phyloP scores from a whole-genome alignment of 2,888 invertebrate genomes.

The Drosophila demipolita region DNA sequence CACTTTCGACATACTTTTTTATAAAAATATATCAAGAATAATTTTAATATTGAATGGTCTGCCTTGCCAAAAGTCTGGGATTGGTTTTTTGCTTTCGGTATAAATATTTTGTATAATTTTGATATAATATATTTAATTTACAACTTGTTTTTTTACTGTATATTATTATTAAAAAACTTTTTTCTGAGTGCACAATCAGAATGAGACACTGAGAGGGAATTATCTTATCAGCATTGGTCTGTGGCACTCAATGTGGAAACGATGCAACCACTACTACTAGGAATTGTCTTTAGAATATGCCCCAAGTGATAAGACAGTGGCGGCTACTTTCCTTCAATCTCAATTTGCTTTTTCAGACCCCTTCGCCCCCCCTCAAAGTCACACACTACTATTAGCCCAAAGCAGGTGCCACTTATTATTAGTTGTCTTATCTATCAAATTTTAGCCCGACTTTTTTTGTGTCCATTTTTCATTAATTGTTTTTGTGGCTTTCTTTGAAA shows the following conservation, averaged over 20 bases:
- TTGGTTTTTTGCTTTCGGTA: neutral
- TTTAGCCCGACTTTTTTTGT: slow-evolving; percentile 12
- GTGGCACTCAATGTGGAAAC: slow-evolving; percentile 45
- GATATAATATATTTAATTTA: neutral
- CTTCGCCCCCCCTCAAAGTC: slow-evolving; percentile 27
- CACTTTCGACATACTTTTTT: neutral
- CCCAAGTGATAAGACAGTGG: slow-evolving; percentile 51
- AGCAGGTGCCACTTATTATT: slow-evolving; percentile 17
- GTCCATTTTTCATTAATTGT: slow-evolving; percentile 48
- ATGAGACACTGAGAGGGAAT: slow-evolving; percentile 26
- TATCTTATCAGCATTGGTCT: slow-evolving; percentile 71
- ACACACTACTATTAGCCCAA: slow-evolving; percentile 27
- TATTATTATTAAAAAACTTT: neutral
- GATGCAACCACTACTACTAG: slow-evolving; percentile 38
- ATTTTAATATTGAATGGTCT: neutral
- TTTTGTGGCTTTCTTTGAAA: slow-evolving; percentile 25
- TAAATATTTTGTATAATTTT: neutral
- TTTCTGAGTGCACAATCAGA: neutral
- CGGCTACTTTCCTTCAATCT: slow-evolving; percentile 61
- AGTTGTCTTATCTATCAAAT: slow-evolving; percentile 12
- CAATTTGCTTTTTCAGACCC: slow-evolving; percentile 56
- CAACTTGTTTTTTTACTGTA: neutral
- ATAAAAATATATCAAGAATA: neutral
- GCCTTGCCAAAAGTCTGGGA: neutral
- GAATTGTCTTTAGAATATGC: slow-evolving; percentile 25